These are phyloP conservation scores for Formica selysi DNA, from an alignment of 1,140 invertebrate genomes.

Conservation along the genomic window DNA sequence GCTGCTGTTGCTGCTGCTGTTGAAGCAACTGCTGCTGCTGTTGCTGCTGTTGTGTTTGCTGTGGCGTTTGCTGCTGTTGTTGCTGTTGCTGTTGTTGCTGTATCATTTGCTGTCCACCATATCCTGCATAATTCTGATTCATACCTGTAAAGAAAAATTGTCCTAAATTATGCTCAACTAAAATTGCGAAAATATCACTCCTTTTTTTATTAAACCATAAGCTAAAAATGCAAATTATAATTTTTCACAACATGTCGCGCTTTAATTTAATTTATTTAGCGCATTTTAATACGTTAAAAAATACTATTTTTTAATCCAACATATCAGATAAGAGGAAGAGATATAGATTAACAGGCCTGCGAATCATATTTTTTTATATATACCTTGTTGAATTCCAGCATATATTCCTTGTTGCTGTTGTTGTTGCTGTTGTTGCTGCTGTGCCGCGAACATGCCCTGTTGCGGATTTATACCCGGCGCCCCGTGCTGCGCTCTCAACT, in stretches of 20 bases:
- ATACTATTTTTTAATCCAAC: too few relatives aligned
- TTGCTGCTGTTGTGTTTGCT: constrained; percentile 82
- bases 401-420: constrained; percentile 88
- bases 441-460: constrained; percentile 85
- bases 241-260: too few relatives aligned
- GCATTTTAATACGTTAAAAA: too few relatives aligned
- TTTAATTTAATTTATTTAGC: too few relatives aligned
- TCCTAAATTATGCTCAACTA: neutral
- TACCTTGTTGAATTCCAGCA: constrained; percentile 82
- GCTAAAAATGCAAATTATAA: too few relatives aligned
- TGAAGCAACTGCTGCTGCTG: constrained; percentile 86
- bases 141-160: constrained; percentile 79
- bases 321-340: too few relatives aligned
- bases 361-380: neutral
- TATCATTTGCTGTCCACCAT: constrained; percentile 88
- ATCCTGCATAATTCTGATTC: constrained; percentile 88
- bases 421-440: constrained; percentile 86
- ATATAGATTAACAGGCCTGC: neutral
- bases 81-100: constrained; percentile 88
- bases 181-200: neutral
- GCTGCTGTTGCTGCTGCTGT: constrained; percentile 78
- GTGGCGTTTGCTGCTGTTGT: constrained; percentile 83
- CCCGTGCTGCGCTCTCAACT: constrained; percentile 83
- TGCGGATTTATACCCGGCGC: constrained; percentile 85
- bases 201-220: too few relatives aligned